Evolutionary conservation across 35 echinoderm and acorn worm genomes (phyloP).

Genomic region (Holothuria glaberrima): DNA sequence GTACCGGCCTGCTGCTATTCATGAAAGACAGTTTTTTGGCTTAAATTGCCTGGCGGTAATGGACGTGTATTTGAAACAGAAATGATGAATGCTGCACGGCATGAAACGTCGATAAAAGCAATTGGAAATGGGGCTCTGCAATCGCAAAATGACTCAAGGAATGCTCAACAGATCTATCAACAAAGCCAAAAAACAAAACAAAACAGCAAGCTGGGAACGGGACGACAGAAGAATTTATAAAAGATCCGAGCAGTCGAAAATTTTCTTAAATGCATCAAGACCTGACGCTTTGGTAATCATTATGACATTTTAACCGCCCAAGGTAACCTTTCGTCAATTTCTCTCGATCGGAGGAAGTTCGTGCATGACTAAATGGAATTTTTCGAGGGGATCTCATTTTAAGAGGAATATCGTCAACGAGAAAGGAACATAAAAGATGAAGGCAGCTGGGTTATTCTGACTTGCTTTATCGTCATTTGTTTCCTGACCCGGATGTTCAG

Average conservation of each 20-base stretch:
- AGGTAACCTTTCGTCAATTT: slow-evolving; percentile 31
- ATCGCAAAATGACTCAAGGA: slow-evolving; percentile 55
- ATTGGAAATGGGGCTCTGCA: slow-evolving; percentile 61
- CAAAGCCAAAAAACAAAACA: slow-evolving; percentile 46
- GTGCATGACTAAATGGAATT: slow-evolving; percentile 52
- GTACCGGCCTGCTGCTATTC: slow-evolving; percentile 51
- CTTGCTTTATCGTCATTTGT: slow-evolving; percentile 18
- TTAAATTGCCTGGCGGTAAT: slow-evolving; percentile 63
- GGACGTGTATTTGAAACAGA: slow-evolving; percentile 63
- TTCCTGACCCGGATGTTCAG: slow-evolving; percentile 36
- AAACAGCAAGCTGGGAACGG: slow-evolving; percentile 23
- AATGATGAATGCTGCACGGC: slow-evolving; percentile 48
- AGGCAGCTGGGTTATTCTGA: slow-evolving; percentile 37
- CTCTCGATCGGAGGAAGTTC: slow-evolving; percentile 35
- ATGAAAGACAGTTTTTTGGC: slow-evolving; percentile 31
- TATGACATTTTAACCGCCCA: slow-evolving; percentile 54
- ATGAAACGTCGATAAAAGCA: slow-evolving; percentile 63
- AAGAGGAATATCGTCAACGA: slow-evolving; percentile 40
- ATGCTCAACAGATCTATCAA: slow-evolving; percentile 51
- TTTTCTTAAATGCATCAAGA: slow-evolving; percentile 45
- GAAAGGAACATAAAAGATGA: slow-evolving; percentile 23
- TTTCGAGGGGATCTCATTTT: slow-evolving; percentile 47
- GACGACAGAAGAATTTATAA: slow-evolving; percentile 42
- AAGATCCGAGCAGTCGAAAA: slow-evolving; percentile 1
- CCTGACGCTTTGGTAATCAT: slow-evolving; percentile 42